Conservation (phyloP, 2,888 invertebrate genomes). For the Bugula neritina region DNA sequence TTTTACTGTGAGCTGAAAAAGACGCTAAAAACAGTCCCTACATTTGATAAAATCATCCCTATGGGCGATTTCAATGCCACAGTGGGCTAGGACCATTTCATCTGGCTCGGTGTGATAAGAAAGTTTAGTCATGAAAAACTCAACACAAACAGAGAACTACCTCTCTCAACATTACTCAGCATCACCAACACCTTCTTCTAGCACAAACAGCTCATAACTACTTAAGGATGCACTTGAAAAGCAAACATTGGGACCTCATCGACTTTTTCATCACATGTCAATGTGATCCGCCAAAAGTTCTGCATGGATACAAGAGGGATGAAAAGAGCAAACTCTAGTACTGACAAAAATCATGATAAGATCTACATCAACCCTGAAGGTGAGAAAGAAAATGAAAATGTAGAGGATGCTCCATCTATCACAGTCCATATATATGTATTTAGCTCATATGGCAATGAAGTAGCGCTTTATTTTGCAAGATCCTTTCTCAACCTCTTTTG, state of each 20-base stretch:
- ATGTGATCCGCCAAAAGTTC: neutral
- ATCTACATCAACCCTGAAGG: neutral
- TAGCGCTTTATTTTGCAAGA: too few species aligned
- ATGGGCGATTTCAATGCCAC: conserved; percentile 29
- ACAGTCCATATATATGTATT: too few species aligned
- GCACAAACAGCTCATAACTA: conserved; percentile 14
- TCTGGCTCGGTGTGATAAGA: conserved; percentile 28
- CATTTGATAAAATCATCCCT: conserved; percentile 28
- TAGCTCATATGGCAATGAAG: too few species aligned
- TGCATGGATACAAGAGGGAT: neutral
- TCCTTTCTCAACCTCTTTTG: neutral
- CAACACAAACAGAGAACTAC: conserved; percentile 26
- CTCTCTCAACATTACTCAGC: conserved; percentile 14
- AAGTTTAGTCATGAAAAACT: conserved; percentile 17
- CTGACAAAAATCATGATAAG: conserved; percentile 26
- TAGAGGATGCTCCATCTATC: neutral
- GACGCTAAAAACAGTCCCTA: conserved; percentile 8
- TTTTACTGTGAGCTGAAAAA: conserved; percentile 7
- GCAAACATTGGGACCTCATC: neutral
- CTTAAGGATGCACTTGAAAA: conserved; percentile 13
- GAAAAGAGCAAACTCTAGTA: conserved; percentile 27
- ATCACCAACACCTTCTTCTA: conserved; percentile 27
- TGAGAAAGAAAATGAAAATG: conserved; percentile 11
- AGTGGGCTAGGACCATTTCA: conserved; percentile 27
- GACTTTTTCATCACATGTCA: neutral